A percentile compares a stretch with the other conserved stretches of the same genome.
Evolutionary conservation across 2,797 vertebrate genomes (phyloP).

Genomic region (Ciconia nigra): DNA sequence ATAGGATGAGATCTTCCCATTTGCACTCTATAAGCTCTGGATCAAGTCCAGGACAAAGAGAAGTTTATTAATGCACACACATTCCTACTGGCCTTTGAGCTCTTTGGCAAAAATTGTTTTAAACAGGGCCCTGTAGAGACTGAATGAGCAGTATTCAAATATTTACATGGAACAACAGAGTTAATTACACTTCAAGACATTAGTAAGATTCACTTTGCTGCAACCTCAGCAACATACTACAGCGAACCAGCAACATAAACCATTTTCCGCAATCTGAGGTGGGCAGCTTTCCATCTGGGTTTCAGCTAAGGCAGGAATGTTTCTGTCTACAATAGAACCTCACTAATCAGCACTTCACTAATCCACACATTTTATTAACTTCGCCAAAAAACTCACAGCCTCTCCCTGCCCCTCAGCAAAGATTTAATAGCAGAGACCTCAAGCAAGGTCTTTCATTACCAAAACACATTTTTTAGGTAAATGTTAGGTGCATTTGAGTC

Average conservation of each 20-base stretch:
- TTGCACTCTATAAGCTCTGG: slow-evolving; percentile 49
- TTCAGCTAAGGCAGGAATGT: slow-evolving; percentile 57
- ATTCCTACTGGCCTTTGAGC: slow-evolving; percentile 42
- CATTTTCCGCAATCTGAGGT: background rate
- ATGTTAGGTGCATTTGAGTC: background rate
- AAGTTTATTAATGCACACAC: slow-evolving; percentile 50
- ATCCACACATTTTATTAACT: slow-evolving; percentile 67
- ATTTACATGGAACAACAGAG: slow-evolving; percentile 48
- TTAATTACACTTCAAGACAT: slow-evolving; percentile 53
- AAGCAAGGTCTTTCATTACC: slow-evolving; percentile 34
- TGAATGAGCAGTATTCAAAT: slow-evolving; percentile 41
- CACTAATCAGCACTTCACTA: slow-evolving; percentile 64
- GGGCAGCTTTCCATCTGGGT: slow-evolving; percentile 55
- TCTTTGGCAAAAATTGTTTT: slow-evolving; percentile 39
- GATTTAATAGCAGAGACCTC: slow-evolving; percentile 58
- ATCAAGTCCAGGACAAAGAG: slow-evolving; percentile 44
- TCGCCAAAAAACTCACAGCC: slow-evolving; percentile 44
- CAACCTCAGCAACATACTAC: slow-evolving; percentile 54
- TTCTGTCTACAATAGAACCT: slow-evolving; percentile 59
- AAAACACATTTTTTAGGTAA: slow-evolving; percentile 17
- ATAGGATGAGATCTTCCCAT: slow-evolving; percentile 46
- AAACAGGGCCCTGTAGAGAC: background rate
- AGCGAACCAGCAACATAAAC: slow-evolving; percentile 46
- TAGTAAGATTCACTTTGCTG: slow-evolving; percentile 44
- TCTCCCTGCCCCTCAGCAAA: slow-evolving; percentile 56